Conservation (phyloP, 2,113 vertebrate genomes). For the Boleophthalmus pectinirostris region DNA sequence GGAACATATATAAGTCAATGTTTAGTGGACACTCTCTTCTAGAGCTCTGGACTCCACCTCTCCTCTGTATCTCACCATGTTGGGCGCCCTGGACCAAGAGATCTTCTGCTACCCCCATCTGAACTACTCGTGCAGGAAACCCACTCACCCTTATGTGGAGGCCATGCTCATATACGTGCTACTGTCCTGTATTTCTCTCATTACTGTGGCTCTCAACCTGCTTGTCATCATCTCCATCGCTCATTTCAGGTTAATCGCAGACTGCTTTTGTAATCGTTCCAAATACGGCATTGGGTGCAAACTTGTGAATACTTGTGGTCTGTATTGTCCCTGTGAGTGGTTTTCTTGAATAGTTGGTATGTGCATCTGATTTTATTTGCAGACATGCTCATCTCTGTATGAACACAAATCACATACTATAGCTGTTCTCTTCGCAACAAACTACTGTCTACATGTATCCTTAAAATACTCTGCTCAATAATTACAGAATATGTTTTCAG, state of each 20-base stretch:
- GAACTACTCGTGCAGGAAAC: constrained; percentile 4
- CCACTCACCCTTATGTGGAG: neutral
- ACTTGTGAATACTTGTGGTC: neutral
- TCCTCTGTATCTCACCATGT: neutral
- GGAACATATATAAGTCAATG: neutral
- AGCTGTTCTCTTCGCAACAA: no score
- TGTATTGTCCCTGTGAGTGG: neutral
- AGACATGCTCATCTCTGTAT: no score
- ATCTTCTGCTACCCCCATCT: constrained; percentile 5
- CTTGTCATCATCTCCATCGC: constrained; percentile 8
- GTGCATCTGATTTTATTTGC: no score
- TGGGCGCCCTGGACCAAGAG: neutral
- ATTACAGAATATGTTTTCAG: no score
- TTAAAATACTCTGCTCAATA: no score
- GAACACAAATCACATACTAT: no score
- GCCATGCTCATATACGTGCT: constrained; percentile 10
- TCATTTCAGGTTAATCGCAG: constrained; percentile 5
- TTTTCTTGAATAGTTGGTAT: neutral
- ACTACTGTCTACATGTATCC: no score
- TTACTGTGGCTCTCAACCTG: constrained; percentile 9
- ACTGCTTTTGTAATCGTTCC: no score
- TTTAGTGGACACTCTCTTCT: no score
- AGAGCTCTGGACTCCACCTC: neutral
- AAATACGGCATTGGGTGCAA: neutral
- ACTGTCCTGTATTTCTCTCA: neutral